Conservation (phyloP, 2,113 vertebrate genomes). For the Beaufortia kweichowensis region DNA sequence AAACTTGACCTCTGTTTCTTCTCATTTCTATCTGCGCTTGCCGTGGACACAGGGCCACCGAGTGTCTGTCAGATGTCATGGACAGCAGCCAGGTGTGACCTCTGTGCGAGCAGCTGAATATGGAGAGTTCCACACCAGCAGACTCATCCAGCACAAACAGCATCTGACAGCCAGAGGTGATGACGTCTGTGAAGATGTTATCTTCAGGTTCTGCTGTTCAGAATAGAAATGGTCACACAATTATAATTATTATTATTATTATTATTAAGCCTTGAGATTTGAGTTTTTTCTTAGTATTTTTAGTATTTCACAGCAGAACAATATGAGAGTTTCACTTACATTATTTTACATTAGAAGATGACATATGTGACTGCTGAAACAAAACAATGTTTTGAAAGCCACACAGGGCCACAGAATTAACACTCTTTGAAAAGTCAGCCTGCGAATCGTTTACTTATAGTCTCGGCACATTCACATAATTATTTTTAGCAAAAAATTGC, state of each 20-base stretch:
- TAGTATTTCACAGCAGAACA: not conserved
- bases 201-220: not conserved
- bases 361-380: too few species aligned
- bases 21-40: conserved; percentile 24
- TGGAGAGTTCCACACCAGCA: conserved; percentile 40
- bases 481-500: not conserved
- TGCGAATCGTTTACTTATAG: too few species aligned
- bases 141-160: conserved; percentile 36
- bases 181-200: conserved; percentile 13
- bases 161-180: conserved; percentile 33
- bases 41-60: conserved; percentile 42
- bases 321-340: too few species aligned
- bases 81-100: conserved; percentile 48
- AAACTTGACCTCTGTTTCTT: conserved; percentile 38
- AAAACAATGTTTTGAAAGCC: not conserved
- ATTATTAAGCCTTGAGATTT: not conserved
- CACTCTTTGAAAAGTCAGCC: too few species aligned
- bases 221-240: not conserved
- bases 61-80: conserved; percentile 50
- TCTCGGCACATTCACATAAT: too few species aligned
- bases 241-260: too few species aligned
- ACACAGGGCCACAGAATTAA: not conserved
- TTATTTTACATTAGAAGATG: too few species aligned
- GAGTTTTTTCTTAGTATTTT: not conserved
- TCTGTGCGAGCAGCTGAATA: conserved; percentile 27